These are phyloP conservation scores for Agrochola circellaris DNA, from an alignment of 2,888 invertebrate genomes.

Conservation along the genomic window DNA sequence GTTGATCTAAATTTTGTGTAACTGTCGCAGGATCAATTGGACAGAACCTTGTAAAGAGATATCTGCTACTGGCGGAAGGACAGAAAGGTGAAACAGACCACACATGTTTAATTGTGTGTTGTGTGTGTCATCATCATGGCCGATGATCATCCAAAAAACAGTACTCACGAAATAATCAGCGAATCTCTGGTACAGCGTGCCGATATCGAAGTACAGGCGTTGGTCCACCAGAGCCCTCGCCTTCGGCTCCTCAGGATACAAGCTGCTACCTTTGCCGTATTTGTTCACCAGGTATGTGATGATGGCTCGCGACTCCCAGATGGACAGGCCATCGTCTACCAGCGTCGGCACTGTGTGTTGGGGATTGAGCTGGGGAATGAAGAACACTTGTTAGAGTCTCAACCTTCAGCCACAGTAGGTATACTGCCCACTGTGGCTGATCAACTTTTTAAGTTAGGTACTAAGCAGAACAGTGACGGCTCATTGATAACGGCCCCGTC, in stretches of 20 bases:
- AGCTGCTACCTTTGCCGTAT: slow-evolving; percentile 94
- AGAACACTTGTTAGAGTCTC: background rate
- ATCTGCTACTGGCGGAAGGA: background rate
- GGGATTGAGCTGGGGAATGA: slow-evolving; percentile 92
- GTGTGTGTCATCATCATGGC: background rate
- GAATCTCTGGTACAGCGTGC: slow-evolving; percentile 93
- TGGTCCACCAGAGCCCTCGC: slow-evolving; percentile 95
- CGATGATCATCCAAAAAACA: background rate
- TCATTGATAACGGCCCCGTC: too few relatives aligned
- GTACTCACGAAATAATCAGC: slow-evolving; percentile 93
- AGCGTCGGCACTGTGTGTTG: slow-evolving; percentile 96
- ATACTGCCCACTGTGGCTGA: too few relatives aligned
- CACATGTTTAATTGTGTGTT: background rate
- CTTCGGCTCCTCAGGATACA: slow-evolving; percentile 95
- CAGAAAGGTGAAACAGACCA: background rate
- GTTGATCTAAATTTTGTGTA: background rate
- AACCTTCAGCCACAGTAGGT: background rate
- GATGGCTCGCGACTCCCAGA: slow-evolving; percentile 97
- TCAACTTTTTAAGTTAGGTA: too few relatives aligned
- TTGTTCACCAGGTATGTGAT: slow-evolving; percentile 94
- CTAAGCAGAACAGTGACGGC: too few relatives aligned
- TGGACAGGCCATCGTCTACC: slow-evolving; percentile 94
- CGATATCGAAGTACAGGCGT: slow-evolving; percentile 95
- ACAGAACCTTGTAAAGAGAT: background rate
- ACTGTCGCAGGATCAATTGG: background rate